A percentile compares a stretch with the other conserved stretches of the same genome.
Evolutionary conservation across 2,797 vertebrate species (phyloP).

Genomic region (Pitangus sulphuratus): DNA sequence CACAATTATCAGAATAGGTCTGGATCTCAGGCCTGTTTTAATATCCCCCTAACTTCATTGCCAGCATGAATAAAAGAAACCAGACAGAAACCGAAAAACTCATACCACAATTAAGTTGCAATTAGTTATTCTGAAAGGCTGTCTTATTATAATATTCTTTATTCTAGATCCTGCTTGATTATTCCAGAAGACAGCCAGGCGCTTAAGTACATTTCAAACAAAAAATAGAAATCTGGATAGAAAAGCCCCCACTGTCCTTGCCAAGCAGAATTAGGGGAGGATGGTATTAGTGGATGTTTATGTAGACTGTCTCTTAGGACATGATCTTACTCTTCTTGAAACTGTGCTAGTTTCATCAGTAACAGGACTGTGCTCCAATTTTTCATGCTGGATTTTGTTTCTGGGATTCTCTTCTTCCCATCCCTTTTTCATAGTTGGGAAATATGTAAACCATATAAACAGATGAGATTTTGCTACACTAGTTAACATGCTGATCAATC

Average conservation of each 20-base stretch:
- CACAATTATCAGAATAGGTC: neutral
- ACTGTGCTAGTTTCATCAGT: neutral
- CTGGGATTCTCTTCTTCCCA: slow-evolving; percentile 11
- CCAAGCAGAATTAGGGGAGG: neutral
- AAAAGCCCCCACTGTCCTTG: neutral
- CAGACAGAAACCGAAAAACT: neutral
- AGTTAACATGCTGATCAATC: slow-evolving; percentile 58
- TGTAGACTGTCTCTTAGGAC: neutral
- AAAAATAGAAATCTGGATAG: neutral
- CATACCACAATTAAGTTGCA: neutral
- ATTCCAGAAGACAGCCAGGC: neutral
- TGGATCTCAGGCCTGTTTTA: neutral
- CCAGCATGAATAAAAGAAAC: neutral
- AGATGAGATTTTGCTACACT: slow-evolving; percentile 63
- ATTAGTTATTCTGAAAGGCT: slow-evolving; percentile 9
- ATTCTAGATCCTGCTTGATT: neutral
- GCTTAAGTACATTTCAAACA: neutral
- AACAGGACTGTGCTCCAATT: neutral
- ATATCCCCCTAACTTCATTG: neutral
- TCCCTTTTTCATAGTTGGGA: neutral
- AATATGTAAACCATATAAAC: slow-evolving; percentile 35
- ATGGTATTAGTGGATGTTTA: neutral
- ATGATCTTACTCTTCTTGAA: neutral
- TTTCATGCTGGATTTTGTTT: neutral
- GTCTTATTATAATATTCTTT: neutral